Evolutionary conservation across 2,888 invertebrate genomes (phyloP).

Genomic region (Hanleya hanleyi): DNA sequence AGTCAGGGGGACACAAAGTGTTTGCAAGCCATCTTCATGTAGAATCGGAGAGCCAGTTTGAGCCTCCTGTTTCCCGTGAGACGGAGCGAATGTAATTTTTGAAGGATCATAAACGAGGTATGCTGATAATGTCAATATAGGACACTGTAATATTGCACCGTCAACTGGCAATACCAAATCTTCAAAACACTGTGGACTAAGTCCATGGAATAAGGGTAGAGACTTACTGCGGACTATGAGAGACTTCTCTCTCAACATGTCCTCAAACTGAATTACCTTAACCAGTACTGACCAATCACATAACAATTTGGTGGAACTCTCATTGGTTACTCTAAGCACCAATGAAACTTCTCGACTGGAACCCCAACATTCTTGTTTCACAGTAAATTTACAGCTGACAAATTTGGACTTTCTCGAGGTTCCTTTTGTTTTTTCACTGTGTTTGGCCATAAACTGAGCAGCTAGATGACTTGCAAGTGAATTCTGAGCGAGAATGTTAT

Average conservation of each 20-base stretch:
- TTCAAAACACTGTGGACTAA: not conserved
- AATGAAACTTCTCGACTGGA: not conserved
- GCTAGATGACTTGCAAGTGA: not conserved
- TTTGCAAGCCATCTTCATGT: no score
- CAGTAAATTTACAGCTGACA: not conserved
- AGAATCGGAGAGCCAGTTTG: no score
- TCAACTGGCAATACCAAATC: not conserved
- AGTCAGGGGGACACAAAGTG: no score
- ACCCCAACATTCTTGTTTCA: not conserved
- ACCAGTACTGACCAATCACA: not conserved
- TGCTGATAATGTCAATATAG: not conserved
- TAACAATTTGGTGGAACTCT: not conserved
- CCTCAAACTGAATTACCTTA: not conserved
- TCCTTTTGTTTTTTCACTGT: not conserved
- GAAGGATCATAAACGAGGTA: not conserved
- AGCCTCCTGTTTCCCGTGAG: no score
- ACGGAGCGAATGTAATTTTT: no score
- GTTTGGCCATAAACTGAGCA: not conserved
- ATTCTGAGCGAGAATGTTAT: not conserved
- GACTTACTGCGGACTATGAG: not conserved
- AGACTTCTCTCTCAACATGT: not conserved
- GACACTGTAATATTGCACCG: not conserved
- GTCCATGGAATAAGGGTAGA: not conserved
- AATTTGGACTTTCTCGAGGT: not conserved
- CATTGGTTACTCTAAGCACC: not conserved